Evolutionary conservation across 1,140 invertebrate species (phyloP).

Genomic region (Brachionus paranguensis): DNA sequence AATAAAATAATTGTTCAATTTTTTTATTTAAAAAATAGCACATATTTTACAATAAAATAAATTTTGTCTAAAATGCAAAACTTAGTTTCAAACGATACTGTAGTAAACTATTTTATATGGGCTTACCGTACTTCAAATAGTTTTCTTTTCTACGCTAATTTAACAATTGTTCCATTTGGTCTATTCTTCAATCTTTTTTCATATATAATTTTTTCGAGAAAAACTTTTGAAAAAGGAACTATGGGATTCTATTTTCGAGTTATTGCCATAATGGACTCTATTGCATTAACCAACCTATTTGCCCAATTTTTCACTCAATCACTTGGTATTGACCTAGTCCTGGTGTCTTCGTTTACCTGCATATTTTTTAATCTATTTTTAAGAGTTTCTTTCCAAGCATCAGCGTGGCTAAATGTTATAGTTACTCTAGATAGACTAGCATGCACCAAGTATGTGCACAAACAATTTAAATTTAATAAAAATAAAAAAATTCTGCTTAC

Average conservation of each 20-base stretch:
- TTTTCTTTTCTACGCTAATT: background rate
- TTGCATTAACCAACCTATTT: background rate
- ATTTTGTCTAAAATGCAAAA: background rate
- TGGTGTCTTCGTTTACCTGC: background rate
- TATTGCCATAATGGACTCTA: background rate
- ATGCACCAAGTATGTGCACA: background rate
- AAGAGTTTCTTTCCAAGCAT: background rate
- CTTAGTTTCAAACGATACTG: background rate
- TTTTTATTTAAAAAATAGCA: background rate
- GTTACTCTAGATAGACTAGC: background rate
- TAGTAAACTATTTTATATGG: background rate
- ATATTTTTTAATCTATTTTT: background rate
- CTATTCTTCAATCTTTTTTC: background rate
- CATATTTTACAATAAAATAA: background rate
- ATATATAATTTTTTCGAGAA: background rate
- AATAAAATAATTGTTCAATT: too few species aligned
- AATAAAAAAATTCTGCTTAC: background rate
- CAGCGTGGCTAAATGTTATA: background rate
- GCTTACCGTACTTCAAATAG: background rate
- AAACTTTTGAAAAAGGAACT: background rate
- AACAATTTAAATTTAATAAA: background rate
- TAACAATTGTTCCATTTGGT: background rate
- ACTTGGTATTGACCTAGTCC: background rate
- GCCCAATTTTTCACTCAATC: background rate
- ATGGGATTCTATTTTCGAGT: constrained; percentile 9